A percentile compares a stretch with the other conserved stretches of the same genome.
Conservation (phyloP, 2,113 vertebrate genomes). For the Vidua macroura region DNA sequence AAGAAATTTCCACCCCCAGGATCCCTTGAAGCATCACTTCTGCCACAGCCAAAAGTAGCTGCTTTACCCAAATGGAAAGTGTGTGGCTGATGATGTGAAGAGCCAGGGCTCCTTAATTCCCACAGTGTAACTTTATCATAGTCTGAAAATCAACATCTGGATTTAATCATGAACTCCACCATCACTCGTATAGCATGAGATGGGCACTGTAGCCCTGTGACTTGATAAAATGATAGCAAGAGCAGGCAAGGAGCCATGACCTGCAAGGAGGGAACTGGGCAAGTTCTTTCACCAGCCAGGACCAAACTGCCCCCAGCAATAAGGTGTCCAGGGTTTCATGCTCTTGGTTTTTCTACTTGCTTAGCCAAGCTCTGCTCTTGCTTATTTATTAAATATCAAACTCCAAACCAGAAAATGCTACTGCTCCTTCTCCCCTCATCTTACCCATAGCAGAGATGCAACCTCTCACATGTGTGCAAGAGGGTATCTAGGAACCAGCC, state of each 20-base stretch:
- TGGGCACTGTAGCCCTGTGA: neutral
- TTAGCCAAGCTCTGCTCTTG: neutral
- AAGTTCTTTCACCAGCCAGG: neutral
- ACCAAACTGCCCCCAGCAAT: neutral
- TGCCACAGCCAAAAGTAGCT: neutral
- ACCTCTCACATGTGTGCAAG: neutral
- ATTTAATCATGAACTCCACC: neutral
- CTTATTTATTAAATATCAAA: neutral
- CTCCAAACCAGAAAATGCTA: neutral
- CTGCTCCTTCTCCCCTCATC: neutral
- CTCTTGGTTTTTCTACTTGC: neutral
- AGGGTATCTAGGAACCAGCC: neutral
- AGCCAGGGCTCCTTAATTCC: neutral
- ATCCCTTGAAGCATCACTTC: neutral
- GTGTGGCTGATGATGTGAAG: neutral
- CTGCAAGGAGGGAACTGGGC: neutral
- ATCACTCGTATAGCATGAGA: rapidly evolving
- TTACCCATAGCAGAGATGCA: neutral
- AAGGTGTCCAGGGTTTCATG: neutral
- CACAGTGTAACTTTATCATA: neutral
- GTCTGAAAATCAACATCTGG: neutral
- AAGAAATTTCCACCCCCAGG: neutral
- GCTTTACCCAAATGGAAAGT: neutral
- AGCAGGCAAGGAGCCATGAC: neutral
- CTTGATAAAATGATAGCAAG: neutral